These are phyloP conservation scores for Chrysogorgia sp. DNA, from an alignment of 92 coral and sea anemone genomes.

Conservation along the genomic window DNA sequence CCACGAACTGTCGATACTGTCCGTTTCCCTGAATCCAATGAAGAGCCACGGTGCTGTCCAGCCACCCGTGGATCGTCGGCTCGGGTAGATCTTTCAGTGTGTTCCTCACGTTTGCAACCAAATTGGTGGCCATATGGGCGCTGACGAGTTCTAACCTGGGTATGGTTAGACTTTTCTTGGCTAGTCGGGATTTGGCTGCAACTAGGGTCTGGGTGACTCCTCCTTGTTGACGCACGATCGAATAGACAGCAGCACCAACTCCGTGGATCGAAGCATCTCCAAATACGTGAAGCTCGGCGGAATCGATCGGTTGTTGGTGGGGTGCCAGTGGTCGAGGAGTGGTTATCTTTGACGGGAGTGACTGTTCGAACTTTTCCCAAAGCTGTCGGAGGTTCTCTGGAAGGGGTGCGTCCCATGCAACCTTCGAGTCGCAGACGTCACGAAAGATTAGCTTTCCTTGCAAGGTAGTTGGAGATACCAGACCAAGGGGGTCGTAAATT, in stretches of 20 bases:
- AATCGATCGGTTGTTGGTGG: constrained; percentile 28
- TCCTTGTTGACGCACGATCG: constrained; percentile 7
- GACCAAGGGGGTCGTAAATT: too few relatives aligned
- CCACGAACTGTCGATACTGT: constrained; percentile 59
- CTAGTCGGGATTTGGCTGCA: constrained; percentile 21
- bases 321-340: constrained; percentile 11
- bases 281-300: constrained; percentile 17
- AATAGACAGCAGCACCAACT: constrained; percentile 22
- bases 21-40: constrained; percentile 53
- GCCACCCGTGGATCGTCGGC: too few relatives aligned
- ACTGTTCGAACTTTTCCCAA: constrained; percentile 17
- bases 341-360: background rate
- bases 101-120: constrained; percentile 6
- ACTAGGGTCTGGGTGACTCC: constrained; percentile 16
- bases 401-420: constrained; percentile 13
- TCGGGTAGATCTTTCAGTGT: background rate
- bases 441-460: constrained; percentile 6
- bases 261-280: constrained; percentile 27
- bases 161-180: constrained; percentile 11
- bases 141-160: constrained; percentile 30
- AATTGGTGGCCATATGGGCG: constrained; percentile 26
- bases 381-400: constrained; percentile 8
- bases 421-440: constrained; percentile 26
- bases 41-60: constrained; percentile 60
- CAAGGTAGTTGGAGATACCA: too few relatives aligned